Evolutionary conservation across 2,797 vertebrate species (phyloP).

Genomic region (Neosalanx taihuensis): DNA sequence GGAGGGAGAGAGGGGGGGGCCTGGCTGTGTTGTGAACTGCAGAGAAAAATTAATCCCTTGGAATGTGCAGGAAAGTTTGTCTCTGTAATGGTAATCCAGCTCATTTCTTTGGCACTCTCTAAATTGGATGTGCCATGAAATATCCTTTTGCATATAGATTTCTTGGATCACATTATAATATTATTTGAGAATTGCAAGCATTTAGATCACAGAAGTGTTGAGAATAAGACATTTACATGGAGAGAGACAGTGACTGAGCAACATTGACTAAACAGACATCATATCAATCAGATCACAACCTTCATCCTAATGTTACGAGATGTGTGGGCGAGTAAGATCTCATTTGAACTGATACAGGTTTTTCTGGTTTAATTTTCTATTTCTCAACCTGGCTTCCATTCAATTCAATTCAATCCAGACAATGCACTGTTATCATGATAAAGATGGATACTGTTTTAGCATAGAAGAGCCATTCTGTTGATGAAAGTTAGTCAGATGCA

Average conservation of each 20-base stretch:
- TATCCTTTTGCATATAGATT: background rate
- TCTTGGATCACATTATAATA: background rate
- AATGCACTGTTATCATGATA: background rate
- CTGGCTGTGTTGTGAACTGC: background rate
- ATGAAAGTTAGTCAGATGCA: background rate
- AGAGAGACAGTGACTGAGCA: background rate
- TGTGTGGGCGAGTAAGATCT: no score
- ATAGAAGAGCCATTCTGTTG: no score
- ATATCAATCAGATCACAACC: no score
- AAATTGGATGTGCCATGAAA: background rate
- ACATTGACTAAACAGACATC: no score
- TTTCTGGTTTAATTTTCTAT: background rate
- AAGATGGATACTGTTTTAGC: background rate
- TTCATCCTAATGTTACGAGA: no score
- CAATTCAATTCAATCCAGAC: background rate
- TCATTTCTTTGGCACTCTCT: background rate
- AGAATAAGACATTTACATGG: background rate
- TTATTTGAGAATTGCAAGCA: background rate
- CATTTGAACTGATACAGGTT: no score
- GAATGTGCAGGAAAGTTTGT: background rate
- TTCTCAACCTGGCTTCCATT: background rate
- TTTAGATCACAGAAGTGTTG: background rate
- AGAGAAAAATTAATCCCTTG: constrained; percentile 8
- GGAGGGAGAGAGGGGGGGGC: no score
- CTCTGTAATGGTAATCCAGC: constrained; percentile 9